These are phyloP conservation scores for Phyllopteryx taeniolatus DNA, from an alignment of 2,113 vertebrate genomes.

Conservation along the genomic window DNA sequence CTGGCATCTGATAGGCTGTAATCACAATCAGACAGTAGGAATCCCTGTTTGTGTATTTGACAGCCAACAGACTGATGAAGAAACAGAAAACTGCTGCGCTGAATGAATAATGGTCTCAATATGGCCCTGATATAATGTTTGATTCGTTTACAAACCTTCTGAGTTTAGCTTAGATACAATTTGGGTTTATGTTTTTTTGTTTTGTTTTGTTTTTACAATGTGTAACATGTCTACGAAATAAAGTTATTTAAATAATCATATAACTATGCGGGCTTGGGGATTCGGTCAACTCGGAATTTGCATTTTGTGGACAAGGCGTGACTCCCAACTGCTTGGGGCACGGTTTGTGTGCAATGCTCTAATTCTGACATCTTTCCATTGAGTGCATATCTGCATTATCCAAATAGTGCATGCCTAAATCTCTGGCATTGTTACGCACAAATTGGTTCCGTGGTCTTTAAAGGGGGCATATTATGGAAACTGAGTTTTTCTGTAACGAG, in stretches of 20 bases:
- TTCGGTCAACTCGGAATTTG: neutral
- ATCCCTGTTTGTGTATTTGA: constrained; percentile 20
- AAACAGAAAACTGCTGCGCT: neutral
- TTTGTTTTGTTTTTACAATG: neutral
- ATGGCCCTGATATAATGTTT: neutral
- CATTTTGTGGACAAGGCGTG: too few species aligned
- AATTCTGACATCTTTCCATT: neutral
- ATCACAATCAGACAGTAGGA: constrained; percentile 41
- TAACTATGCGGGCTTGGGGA: neutral
- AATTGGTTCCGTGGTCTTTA: neutral
- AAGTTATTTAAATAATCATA: neutral
- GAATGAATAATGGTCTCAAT: neutral
- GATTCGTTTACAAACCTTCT: neutral
- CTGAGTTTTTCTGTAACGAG: neutral
- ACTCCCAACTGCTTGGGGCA: too few species aligned
- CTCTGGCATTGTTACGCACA: neutral
- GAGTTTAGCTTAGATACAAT: neutral
- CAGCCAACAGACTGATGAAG: constrained; percentile 4
- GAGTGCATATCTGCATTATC: neutral
- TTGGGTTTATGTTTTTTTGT: neutral
- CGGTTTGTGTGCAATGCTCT: neutral
- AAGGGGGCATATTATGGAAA: neutral
- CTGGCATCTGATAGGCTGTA: constrained; percentile 27
- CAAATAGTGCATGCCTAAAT: neutral
- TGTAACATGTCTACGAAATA: neutral